These are phyloP conservation scores for Scaeva pyrastri DNA, from an alignment of 2,888 invertebrate species.

Conservation along the genomic window DNA sequence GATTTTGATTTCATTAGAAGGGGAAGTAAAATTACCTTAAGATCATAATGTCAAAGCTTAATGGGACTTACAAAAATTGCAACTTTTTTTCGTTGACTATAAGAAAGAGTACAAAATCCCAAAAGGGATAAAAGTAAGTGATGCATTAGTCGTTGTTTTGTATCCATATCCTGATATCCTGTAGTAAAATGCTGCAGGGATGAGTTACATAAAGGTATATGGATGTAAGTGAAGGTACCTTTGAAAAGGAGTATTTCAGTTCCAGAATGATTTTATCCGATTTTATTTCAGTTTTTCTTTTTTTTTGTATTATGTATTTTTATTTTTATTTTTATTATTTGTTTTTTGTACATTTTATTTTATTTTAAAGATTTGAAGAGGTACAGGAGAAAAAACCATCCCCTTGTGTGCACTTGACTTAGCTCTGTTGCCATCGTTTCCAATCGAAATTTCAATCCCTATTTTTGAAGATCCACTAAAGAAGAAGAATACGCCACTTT, in stretches of 20 bases:
- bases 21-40: too few species aligned
- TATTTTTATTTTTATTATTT: constrained; percentile 12
- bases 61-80: background rate
- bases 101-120: background rate
- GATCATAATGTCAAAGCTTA: too few species aligned
- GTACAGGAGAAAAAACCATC: background rate
- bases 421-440: constrained; percentile 54
- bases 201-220: constrained; percentile 31
- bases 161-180: constrained; percentile 67
- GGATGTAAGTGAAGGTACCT: constrained; percentile 45
- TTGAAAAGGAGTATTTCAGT: constrained; percentile 50
- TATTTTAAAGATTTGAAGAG: background rate
- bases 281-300: constrained; percentile 55
- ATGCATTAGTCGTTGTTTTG: constrained; percentile 74
- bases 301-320: background rate
- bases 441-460: constrained; percentile 54
- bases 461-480: constrained; percentile 35
- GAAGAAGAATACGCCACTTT: constrained; percentile 45
- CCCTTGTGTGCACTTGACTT: constrained; percentile 37
- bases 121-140: constrained; percentile 60
- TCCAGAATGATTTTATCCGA: constrained; percentile 66
- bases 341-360: constrained; percentile 11
- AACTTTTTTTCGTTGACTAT: background rate
- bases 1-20: too few species aligned
- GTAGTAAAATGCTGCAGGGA: constrained; percentile 52